A percentile compares a stretch with the other conserved stretches of the same genome.
Conservation (phyloP, 1,140 invertebrate genomes). For the Drosophila rufa region DNA sequence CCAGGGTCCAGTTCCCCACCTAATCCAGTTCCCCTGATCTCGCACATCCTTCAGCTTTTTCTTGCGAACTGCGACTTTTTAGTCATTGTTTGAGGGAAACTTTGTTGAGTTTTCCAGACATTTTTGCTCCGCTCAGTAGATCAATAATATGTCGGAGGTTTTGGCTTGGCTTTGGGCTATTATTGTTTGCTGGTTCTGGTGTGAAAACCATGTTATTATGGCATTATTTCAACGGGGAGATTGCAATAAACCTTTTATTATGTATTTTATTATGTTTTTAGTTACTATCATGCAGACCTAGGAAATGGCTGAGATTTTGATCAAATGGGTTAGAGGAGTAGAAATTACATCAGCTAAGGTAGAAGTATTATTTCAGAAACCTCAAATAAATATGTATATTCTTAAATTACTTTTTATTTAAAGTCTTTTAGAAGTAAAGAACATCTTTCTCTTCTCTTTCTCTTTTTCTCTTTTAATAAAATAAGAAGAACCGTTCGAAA, state of each 20-base stretch:
- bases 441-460: no score
- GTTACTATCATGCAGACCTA: neutral
- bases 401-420: no score
- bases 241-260: slow-evolving; percentile 4
- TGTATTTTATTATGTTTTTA: slow-evolving; percentile 2
- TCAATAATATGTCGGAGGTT: slow-evolving; percentile 24
- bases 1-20: slow-evolving; percentile 21
- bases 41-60: slow-evolving; percentile 18
- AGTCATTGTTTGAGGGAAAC: slow-evolving; percentile 26
- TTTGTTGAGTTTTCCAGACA: slow-evolving; percentile 27
- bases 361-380: no score
- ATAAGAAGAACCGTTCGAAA: neutral
- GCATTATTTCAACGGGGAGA: neutral
- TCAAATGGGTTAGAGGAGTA: neutral
- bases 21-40: slow-evolving; percentile 15
- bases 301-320: neutral
- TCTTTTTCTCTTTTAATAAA: no score
- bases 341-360: neutral
- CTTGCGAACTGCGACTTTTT: slow-evolving; percentile 27
- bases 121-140: slow-evolving; percentile 22
- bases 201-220: slow-evolving; percentile 3
- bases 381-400: no score
- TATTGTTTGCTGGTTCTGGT: slow-evolving; percentile 1
- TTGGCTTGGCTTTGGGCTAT: neutral
- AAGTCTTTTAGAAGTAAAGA: no score